Base-by-base conservation (phyloP, 2,888 invertebrate genomes). In the Carterocephalus palaemon region DNA sequence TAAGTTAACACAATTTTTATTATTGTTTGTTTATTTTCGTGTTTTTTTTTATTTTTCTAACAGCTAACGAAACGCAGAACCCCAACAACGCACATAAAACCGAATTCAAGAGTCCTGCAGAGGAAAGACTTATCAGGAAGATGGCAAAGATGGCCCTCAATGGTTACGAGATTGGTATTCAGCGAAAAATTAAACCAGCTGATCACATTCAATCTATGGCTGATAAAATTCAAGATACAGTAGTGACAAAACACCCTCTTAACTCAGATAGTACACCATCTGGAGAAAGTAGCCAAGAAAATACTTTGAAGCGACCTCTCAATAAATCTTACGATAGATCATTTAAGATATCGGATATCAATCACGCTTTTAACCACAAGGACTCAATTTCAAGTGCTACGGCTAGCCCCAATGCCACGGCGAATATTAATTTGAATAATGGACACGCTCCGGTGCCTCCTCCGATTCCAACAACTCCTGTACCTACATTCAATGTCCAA, bases 81-180 rank as follows among this genome's bases (percentile, higher is more conserved):
- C 56, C 67, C 38, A 63, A 66, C 64, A 70, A 59, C 52, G 60
- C 67, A 26, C 71, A 68, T 50, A 83, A 75, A 69, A 64, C 72
- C 12, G 85, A 86, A 56, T 85, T 75, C 56, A 85, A 86, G 64
- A 86, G 85, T 60, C 81, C 82, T 54, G 85, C 86, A 47, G 86
- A 86, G 64, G 87, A 86, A 64, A 73, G 86, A 47, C 71, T 88
- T 17, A 81, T 88, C 37, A 75, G 81, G 53, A 87, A 87, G 69
- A 81, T 88, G 80, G 85, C 87, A 20, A 88, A 86, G 72, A 85
- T 86, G 83, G 87, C 88, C 7, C 64, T 88, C 34, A 87, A 88
- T 58, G 86, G 86, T 16, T 88, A 87, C 53, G 88, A 88, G 67
- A 88, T 88, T 47, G 88, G 88, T 15, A 87, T 88, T 51, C 88